These are phyloP conservation scores for Tangara arthus DNA, from an alignment of 2,797 vertebrate species.

Conservation along the genomic window DNA sequence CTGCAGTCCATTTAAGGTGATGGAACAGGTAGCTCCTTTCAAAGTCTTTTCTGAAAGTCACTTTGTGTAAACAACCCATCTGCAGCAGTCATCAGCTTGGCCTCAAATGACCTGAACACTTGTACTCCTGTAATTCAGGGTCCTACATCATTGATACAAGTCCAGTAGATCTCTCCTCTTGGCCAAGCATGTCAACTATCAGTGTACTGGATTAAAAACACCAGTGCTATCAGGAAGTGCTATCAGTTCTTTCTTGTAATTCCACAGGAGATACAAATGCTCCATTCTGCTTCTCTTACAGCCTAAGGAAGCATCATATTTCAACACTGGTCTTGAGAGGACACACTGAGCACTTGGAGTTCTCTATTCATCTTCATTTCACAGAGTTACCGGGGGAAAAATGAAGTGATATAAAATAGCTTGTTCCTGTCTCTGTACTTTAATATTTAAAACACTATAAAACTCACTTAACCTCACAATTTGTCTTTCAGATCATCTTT, in stretches of 20 bases:
- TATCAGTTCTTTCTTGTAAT: background rate
- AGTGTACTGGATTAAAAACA: background rate
- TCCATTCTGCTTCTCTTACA: background rate
- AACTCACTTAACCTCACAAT: background rate
- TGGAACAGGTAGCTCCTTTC: background rate
- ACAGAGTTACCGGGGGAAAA: background rate
- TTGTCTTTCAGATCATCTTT: background rate
- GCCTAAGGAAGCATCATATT: background rate
- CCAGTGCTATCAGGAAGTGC: background rate
- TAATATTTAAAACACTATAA: background rate
- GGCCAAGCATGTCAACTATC: background rate
- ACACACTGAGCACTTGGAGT: background rate
- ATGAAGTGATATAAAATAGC: background rate
- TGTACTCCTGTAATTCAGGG: background rate
- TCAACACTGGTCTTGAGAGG: background rate
- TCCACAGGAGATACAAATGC: background rate
- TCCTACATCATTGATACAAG: fast-evolving
- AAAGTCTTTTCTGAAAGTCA: background rate
- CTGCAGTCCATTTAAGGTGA: background rate
- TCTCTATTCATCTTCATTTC: background rate
- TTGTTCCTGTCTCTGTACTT: background rate
- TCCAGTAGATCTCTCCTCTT: background rate
- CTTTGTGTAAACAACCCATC: background rate
- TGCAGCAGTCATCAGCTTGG: background rate
- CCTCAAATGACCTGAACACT: background rate